Percentiles rank a stretch among this genome's conserved stretches.
Conservation (phyloP, 1,140 invertebrate genomes). For the Parasteatoda tepidariorum region DNA sequence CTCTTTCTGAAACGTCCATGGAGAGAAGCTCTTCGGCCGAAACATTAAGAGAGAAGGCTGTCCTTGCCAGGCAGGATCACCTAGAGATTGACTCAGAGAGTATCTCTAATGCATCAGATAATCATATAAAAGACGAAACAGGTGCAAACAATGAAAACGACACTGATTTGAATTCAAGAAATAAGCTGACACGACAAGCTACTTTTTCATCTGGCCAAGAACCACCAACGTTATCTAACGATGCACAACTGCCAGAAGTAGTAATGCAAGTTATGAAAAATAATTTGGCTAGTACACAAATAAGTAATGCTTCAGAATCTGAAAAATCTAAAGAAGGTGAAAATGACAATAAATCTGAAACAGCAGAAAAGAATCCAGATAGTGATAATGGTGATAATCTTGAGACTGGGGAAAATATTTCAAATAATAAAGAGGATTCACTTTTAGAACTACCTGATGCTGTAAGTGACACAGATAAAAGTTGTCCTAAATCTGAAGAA, state of each 20-base stretch:
- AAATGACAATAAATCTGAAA: background rate
- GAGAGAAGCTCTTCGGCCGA: background rate
- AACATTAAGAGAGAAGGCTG: constrained; percentile 24
- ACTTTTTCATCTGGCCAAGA: background rate
- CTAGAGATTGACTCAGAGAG: constrained; percentile 11
- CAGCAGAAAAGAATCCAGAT: no score
- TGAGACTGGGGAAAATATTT: no score
- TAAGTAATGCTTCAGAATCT: no score
- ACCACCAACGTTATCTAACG: background rate
- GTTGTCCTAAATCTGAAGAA: background rate
- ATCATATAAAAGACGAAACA: background rate
- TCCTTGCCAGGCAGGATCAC: constrained; percentile 12
- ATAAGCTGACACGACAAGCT: constrained; percentile 3
- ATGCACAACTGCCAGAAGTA: background rate
- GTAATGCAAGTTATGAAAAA: background rate
- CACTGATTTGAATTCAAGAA: background rate
- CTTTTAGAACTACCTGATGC: background rate
- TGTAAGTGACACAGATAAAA: background rate
- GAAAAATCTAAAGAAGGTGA: background rate
- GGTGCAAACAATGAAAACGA: background rate
- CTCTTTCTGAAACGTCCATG: background rate
- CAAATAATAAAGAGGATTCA: background rate
- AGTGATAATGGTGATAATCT: no score
- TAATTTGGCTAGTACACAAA: no score
- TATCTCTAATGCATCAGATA: background rate